Evolutionary conservation across 2,113 vertebrate species (phyloP), one percentile per base, ranked within the genome.

Genomic region (Oncorhynchus kisutch): DNA sequence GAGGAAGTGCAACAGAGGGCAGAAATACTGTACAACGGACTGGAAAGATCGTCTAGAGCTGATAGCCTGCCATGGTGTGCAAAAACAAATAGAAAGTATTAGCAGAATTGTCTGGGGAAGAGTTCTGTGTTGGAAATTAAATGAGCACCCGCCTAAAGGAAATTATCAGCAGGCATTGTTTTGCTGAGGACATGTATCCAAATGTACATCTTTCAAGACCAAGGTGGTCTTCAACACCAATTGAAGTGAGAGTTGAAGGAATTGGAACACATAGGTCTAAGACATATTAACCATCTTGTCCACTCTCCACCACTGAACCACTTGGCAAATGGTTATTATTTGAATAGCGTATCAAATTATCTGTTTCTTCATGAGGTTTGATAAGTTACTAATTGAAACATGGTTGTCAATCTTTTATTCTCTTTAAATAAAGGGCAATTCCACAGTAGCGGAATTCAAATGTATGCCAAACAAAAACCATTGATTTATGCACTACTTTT

Each of bases 221-320:
- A 4, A 16, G 14, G 12, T 54, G 16, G 49, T 16, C 16, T 45
- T 45, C 39, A 45, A 45, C 34, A 34, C 34, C 34, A 34, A 7
- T 34, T n/a, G 20, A 60, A n/a, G 57, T 60, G 16, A 60, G 12
- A 60, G 57, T 14, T 60, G 57, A 60, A 20, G 20, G 57, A n/a
- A 14, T 60, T n/a, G 72, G 67, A 68, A 72, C 20, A 25, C 45
- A 66, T 12, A n/a, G 2, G 25, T 73, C 67, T 22, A 67, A 74
- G 75, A 67, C 67, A 73, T 31, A n/a, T 29, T 27, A 48, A 70
- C 64, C 81, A 85, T 78, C 74, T 81, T 73, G 27, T 79, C 31
- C 73, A 45, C 54, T 60, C 54, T 25, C 71, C 18, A 67, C 7
- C 66, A 78, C 75, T 62, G 20, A 20, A 62, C 59, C 59, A 62